These are phyloP conservation scores for Tethya wilhelma DNA, from an alignment of 37 sponge, comb jelly and placozoan species.

Conservation along the genomic window DNA sequence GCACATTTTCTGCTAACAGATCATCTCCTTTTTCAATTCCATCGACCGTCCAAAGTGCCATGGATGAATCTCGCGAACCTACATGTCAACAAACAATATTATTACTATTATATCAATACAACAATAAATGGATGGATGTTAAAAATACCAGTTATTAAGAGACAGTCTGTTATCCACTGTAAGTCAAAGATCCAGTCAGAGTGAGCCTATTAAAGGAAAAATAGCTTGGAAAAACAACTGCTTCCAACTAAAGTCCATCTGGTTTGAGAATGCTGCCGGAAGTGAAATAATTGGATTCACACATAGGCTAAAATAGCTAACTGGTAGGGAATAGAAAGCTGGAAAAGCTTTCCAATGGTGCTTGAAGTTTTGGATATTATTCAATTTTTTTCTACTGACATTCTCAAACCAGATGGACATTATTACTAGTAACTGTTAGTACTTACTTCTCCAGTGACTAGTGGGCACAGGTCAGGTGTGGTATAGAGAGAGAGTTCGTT, in stretches of 20 bases:
- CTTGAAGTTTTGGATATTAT: too few species aligned
- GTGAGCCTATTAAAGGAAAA: constrained; percentile 56
- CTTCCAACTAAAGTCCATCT: too few species aligned
- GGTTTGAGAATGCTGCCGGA: too few species aligned
- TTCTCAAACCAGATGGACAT: neutral
- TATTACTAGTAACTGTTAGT: neutral
- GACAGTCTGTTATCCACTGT: constrained; percentile 68
- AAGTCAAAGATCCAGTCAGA: constrained; percentile 90
- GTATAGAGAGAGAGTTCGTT: constrained; percentile 77
- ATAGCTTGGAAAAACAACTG: too few species aligned
- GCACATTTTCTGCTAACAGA: constrained; percentile 61
- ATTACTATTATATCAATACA: neutral
- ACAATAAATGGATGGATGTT: neutral
- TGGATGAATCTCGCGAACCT: constrained; percentile 81
- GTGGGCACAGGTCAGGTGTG: constrained; percentile 64
- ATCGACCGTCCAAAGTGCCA: constrained; percentile 73
- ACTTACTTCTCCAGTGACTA: constrained; percentile 73
- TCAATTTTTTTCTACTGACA: neutral
- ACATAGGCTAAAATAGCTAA: too few species aligned
- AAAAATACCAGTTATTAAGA: constrained; percentile 77
- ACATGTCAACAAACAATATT: neutral
- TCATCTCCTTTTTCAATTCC: neutral
- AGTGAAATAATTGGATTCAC: too few species aligned
- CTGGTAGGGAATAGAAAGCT: too few species aligned
- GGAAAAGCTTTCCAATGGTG: too few species aligned